Evolutionary conservation across 2,888 invertebrate species (phyloP).

Genomic region (Erebia ligea): DNA sequence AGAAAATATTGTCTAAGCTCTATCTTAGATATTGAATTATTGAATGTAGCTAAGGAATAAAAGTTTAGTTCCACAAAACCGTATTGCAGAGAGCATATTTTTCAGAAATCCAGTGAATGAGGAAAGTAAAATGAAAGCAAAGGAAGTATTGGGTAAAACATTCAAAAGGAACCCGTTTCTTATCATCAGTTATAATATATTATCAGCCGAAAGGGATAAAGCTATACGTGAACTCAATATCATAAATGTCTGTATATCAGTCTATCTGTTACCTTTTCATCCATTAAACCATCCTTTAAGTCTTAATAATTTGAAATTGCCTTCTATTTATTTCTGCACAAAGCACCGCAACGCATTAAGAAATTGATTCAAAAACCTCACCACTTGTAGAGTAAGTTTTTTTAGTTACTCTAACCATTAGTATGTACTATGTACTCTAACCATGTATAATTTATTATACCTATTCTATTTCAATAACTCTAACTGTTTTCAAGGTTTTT

Average conservation of each 20-base stretch:
- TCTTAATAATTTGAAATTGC: no score
- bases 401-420: no score
- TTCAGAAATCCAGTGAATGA: neutral
- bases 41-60: conserved; percentile 5
- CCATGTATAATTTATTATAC: no score
- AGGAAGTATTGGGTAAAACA: neutral
- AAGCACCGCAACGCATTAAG: no score
- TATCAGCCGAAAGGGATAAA: neutral
- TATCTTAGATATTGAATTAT: conserved; percentile 10
- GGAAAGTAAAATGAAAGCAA: neutral
- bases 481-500: neutral
- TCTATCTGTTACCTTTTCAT: no score
- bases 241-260: neutral
- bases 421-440: no score
- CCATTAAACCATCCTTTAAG: no score
- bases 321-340: no score
- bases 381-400: no score
- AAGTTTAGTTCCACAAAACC: neutral
- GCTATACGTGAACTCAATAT: neutral
- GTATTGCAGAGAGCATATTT: neutral
- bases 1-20: conserved; percentile 2
- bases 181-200: neutral
- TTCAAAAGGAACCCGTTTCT: neutral
- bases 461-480: no score
- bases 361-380: no score